Evolutionary conservation across 2,113 vertebrate genomes (phyloP).

Genomic region (Elachura formosa): DNA sequence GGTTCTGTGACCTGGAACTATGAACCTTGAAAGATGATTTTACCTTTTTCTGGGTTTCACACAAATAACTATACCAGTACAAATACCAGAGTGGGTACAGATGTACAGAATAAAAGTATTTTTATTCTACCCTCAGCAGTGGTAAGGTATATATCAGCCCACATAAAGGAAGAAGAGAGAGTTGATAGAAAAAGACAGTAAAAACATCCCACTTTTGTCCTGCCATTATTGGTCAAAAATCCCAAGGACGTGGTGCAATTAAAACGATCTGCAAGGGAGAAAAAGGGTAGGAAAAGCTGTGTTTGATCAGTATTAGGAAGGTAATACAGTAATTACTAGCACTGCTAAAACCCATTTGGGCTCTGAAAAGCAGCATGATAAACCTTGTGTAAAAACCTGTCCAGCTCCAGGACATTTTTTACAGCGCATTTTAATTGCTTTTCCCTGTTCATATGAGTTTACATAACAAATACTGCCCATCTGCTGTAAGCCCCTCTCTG

Average conservation of each 20-base stretch:
- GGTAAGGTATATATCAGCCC: background rate
- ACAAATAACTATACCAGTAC: background rate
- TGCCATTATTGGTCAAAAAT: background rate
- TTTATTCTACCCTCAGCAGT: background rate
- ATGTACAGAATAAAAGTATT: background rate
- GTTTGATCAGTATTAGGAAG: background rate
- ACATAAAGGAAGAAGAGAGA: background rate
- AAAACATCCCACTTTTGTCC: background rate
- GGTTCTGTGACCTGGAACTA: background rate
- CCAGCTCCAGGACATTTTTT: background rate
- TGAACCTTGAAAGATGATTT: background rate
- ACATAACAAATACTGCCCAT: conserved; percentile 16
- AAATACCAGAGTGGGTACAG: background rate
- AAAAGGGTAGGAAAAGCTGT: background rate
- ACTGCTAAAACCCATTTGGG: background rate
- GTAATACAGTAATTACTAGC: background rate
- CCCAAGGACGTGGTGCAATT: background rate
- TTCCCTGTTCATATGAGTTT: background rate
- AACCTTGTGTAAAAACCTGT: background rate
- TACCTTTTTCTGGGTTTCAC: background rate
- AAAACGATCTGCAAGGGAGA: background rate
- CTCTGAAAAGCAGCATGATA: background rate
- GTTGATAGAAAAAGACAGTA: background rate
- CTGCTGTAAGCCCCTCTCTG: conserved; percentile 1
- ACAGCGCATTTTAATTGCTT: conserved; percentile 11